Evolutionary conservation across 1,140 invertebrate genomes (phyloP).

Genomic region (Apis florea): DNA sequence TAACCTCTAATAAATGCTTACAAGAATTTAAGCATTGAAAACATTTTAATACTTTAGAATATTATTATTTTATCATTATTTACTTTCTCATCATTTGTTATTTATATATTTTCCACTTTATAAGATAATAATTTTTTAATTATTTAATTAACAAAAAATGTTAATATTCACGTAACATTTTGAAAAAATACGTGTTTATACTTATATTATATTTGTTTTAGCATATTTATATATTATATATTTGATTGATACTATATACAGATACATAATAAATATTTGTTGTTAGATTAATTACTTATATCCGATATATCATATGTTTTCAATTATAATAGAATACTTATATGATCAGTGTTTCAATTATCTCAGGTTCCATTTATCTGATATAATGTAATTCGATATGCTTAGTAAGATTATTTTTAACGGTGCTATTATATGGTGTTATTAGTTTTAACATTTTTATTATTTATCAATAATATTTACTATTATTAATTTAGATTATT

Average conservation of each 20-base stretch:
- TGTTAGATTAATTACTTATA: neutral
- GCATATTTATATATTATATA: neutral
- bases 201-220: neutral
- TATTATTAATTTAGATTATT: neutral
- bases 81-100: neutral
- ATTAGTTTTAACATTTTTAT: neutral
- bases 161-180: neutral
- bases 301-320: neutral
- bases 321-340: neutral
- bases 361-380: neutral
- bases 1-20: too few species aligned
- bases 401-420: conserved; percentile 7
- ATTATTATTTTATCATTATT: neutral
- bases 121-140: neutral
- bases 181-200: too few species aligned
- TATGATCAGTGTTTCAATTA: neutral
- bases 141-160: neutral
- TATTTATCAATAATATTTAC: neutral
- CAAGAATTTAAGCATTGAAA: too few species aligned
- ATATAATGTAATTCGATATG: neutral
- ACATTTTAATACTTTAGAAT: neutral
- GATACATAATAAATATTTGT: neutral
- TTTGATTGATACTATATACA: neutral
- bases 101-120: neutral
- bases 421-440: neutral